These are phyloP conservation scores for Synaphobranchus kaupii DNA, from an alignment of 2,797 vertebrate genomes.

Conservation along the genomic window DNA sequence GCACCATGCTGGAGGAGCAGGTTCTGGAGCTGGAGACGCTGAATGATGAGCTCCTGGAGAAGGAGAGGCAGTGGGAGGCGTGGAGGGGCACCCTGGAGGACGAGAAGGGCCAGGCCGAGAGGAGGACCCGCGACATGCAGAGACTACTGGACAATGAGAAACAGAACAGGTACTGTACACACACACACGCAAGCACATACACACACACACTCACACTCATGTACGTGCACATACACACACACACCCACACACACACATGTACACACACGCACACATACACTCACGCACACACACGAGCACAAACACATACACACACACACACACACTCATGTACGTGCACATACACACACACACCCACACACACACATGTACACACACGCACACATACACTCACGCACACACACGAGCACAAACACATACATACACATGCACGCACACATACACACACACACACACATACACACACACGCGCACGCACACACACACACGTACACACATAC, in stretches of 20 bases:
- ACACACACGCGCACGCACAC: neutral
- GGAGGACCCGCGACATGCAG: conserved; percentile 89
- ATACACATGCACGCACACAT: neutral
- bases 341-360: neutral
- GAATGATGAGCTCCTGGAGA: conserved; percentile 92
- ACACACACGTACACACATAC: neutral
- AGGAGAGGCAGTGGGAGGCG: conserved; percentile 94
- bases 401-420: neutral
- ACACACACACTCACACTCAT: neutral
- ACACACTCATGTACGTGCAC: neutral
- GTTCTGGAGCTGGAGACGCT: conserved; percentile 94
- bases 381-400: neutral
- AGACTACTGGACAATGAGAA: conserved; percentile 92
- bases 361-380: conserved; percentile 5
- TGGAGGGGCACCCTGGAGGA: conserved; percentile 91
- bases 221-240: neutral
- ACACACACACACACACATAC: neutral
- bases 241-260: neutral
- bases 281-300: neutral
- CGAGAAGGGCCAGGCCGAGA: conserved; percentile 92
- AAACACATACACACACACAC: neutral
- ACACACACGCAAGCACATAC: neutral
- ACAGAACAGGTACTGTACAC: conserved; percentile 82
- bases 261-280: neutral
- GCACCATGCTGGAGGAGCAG: conserved; percentile 98